Percentiles rank a stretch among this genome's conserved stretches.
These are phyloP conservation scores for Mimas tiliae DNA, from an alignment of 2,888 invertebrate species.

Conservation along the genomic window DNA sequence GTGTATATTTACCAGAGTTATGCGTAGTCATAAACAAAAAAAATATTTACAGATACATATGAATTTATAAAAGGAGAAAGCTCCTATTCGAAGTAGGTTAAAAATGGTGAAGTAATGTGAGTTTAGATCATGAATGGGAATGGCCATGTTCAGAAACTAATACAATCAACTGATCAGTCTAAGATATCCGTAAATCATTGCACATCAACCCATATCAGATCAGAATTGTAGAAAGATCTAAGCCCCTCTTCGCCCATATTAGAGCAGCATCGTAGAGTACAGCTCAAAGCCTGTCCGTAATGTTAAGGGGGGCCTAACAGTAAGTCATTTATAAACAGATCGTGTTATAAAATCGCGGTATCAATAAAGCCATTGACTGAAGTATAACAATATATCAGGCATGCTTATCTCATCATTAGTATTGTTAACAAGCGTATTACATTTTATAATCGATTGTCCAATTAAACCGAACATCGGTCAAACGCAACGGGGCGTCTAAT, in stretches of 20 bases:
- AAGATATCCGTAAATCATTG: constrained; percentile 3
- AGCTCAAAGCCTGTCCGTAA: not conserved
- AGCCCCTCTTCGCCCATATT: not conserved
- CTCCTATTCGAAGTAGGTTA: no score
- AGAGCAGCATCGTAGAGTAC: not conserved
- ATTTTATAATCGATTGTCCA: constrained; percentile 28
- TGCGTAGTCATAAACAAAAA: no score
- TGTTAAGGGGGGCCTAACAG: not conserved
- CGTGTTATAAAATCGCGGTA: not conserved
- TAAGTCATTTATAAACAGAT: not conserved
- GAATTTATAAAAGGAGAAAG: no score
- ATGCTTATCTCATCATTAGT: constrained; percentile 24
- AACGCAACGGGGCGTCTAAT: constrained; percentile 19
- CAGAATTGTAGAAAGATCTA: not conserved
- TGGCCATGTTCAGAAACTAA: not conserved
- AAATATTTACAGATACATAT: no score
- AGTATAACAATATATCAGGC: not conserved
- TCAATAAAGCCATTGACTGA: constrained; percentile 6
- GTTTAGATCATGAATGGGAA: not conserved
- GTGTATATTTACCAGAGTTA: no score
- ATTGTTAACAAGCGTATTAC: constrained; percentile 38
- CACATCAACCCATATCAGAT: not conserved
- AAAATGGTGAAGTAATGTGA: no score
- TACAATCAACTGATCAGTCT: not conserved
- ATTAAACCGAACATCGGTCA: constrained; percentile 18